Percentiles rank a stretch among this genome's conserved stretches.
phyloP scores from a whole-genome alignment of 2,797 vertebrate genomes.

The Centroberyx gerrardi region DNA sequence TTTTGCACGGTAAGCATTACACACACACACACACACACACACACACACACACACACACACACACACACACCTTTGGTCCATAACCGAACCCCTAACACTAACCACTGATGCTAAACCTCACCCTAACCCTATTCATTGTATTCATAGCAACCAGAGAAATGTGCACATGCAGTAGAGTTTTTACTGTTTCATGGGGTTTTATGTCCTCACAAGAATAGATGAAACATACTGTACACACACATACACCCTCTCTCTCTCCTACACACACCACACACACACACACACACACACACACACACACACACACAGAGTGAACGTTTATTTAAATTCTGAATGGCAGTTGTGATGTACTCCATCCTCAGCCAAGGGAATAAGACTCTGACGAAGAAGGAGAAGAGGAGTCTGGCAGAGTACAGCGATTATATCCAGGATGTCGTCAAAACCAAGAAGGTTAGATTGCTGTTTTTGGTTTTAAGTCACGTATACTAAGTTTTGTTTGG shows the following conservation, averaged over 20 bases:
- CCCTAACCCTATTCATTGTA: too few species aligned
- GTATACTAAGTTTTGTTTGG: background rate
- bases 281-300: background rate
- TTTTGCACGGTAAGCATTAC: conserved; percentile 81
- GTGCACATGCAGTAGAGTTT: too few species aligned
- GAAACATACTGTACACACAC: too few species aligned
- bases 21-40: background rate
- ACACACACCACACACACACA: too few species aligned
- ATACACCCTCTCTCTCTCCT: too few species aligned
- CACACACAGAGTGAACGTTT: background rate
- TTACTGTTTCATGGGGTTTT: background rate
- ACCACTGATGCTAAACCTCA: too few species aligned
- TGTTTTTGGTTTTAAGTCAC: background rate
- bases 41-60: background rate
- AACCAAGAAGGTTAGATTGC: conserved; percentile 82
- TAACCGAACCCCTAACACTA: too few species aligned
- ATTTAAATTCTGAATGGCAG: conserved; percentile 22
- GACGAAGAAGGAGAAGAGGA: conserved; percentile 86
- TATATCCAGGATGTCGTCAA: conserved; percentile 85
- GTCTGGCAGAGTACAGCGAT: conserved; percentile 78
- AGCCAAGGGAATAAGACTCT: conserved; percentile 82
- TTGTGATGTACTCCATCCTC: conserved; percentile 31
- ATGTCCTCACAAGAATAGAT: background rate
- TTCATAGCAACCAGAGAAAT: too few species aligned
- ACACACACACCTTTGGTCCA: background rate